Conservation (phyloP, 2,888 invertebrate species). For the Calameuta idolon region DNA sequence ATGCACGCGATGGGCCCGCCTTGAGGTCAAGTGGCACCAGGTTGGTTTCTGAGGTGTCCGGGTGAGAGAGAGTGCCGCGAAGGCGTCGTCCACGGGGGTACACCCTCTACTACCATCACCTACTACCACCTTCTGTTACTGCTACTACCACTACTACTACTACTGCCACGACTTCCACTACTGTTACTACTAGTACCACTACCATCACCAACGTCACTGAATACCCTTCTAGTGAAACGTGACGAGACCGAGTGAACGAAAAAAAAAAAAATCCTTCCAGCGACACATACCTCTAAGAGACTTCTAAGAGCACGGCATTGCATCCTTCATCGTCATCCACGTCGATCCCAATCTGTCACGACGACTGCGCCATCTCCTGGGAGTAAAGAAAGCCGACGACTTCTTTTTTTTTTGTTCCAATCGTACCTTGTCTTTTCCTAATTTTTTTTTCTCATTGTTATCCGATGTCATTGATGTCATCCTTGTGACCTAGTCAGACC, state of each 20-base stretch:
- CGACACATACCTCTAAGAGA: background rate
- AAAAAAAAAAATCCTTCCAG: background rate
- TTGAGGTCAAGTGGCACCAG: conserved; percentile 59
- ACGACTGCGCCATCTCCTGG: background rate
- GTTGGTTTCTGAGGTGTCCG: conserved; percentile 58
- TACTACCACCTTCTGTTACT: conserved; percentile 42
- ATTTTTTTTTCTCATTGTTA: background rate
- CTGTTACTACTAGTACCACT: conserved; percentile 40
- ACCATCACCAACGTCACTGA: background rate
- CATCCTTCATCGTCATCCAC: background rate
- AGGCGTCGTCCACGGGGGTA: conserved; percentile 26
- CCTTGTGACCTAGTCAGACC: background rate
- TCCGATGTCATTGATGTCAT: background rate
- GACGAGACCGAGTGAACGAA: conserved; percentile 21
- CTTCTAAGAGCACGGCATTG: background rate
- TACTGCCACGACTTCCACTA: conserved; percentile 40
- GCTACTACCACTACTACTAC: background rate
- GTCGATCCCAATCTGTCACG: background rate
- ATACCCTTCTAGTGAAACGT: conserved; percentile 40
- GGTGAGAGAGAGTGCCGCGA: conserved; percentile 41
- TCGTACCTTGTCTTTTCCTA: background rate
- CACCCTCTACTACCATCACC: conserved; percentile 48
- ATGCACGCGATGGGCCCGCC: conserved; percentile 58
- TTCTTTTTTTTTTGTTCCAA: background rate
- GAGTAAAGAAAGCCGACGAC: background rate